Conservation (phyloP, 1,140 invertebrate species). For the Drosophila santomea region DNA sequence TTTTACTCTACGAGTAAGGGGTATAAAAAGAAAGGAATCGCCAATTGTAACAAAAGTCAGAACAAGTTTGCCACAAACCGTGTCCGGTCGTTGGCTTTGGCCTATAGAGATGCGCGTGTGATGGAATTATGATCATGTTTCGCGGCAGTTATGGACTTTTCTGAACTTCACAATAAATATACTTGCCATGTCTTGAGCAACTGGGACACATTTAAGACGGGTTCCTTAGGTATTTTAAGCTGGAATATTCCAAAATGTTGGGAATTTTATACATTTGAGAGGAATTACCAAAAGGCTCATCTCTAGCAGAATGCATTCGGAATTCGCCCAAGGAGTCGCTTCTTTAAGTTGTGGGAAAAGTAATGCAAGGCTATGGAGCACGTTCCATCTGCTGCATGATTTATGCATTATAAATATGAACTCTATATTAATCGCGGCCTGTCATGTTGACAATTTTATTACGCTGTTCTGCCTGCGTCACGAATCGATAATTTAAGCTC, state of each 20-base stretch:
- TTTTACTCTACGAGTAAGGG: too few species aligned
- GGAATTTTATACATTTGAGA: not conserved
- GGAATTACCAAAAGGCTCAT: not conserved
- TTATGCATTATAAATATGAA: conserved; percentile 70
- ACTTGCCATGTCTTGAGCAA: not conserved
- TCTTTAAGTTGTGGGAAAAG: conserved; percentile 53
- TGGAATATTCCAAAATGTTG: too few species aligned
- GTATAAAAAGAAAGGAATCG: conserved; percentile 33
- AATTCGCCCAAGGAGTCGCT: conserved; percentile 49
- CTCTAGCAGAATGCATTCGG: conserved; percentile 1
- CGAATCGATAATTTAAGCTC: conserved; percentile 39
- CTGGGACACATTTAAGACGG: not conserved
- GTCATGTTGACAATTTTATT: conserved; percentile 81
- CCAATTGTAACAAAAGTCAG: conserved; percentile 59
- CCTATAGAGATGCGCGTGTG: conserved; percentile 22
- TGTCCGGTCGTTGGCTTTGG: conserved; percentile 64
- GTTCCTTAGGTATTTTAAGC: too few species aligned
- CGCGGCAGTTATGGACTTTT: not conserved
- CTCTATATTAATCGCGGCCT: conserved; percentile 70
- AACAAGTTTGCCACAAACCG: conserved; percentile 61
- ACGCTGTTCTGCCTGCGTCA: conserved; percentile 46
- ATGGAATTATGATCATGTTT: conserved; percentile 2
- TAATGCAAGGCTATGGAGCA: conserved; percentile 30
- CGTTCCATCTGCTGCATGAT: conserved; percentile 43
- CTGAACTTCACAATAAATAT: not conserved